phyloP scores from a whole-genome alignment of 2,888 invertebrate species.

The Dermolepida albohirtum region DNA sequence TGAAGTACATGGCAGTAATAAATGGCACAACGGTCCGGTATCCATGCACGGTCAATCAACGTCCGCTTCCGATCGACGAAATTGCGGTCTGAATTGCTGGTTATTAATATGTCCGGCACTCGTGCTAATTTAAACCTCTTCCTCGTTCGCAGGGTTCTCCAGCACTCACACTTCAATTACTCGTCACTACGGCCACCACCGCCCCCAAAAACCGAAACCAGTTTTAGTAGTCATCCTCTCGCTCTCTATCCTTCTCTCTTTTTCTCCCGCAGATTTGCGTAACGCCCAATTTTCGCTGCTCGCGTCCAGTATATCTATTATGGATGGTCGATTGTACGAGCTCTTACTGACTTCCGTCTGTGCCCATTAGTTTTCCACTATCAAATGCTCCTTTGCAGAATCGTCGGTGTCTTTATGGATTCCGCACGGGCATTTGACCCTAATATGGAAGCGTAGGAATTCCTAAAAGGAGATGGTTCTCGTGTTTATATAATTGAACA shows the following conservation, averaged over 20 bases:
- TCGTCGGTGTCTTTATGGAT: conserved; percentile 19
- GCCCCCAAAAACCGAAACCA: background rate
- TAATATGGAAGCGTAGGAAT: conserved; percentile 11
- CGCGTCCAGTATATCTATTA: conserved; percentile 35
- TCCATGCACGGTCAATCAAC: conserved; percentile 51
- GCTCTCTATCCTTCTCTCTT: background rate
- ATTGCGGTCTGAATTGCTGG: conserved; percentile 49
- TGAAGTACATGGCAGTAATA: conserved; percentile 18
- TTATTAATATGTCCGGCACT: conserved; percentile 53
- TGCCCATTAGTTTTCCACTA: conserved; percentile 30
- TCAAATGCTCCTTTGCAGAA: conserved; percentile 11
- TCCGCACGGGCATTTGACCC: conserved; percentile 9
- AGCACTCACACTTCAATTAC: conserved; percentile 25
- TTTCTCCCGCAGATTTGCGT: conserved; percentile 4
- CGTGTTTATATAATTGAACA: conserved; percentile 24
- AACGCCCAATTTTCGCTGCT: conserved; percentile 26
- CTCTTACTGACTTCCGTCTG: conserved; percentile 28
- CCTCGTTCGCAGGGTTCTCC: conserved; percentile 24
- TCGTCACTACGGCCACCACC: conserved; percentile 12
- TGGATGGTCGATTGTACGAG: conserved; percentile 37
- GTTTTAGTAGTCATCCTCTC: conserved; percentile 1
- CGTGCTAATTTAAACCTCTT: conserved; percentile 43
- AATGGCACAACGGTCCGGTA: conserved; percentile 31
- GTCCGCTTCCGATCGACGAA: conserved; percentile 50
- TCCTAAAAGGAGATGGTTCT: conserved; percentile 11